A percentile compares a stretch with the other conserved stretches of the same genome.
Evolutionary conservation across 1,140 invertebrate genomes (phyloP).

Genomic region (Drosophila melanica): DNA sequence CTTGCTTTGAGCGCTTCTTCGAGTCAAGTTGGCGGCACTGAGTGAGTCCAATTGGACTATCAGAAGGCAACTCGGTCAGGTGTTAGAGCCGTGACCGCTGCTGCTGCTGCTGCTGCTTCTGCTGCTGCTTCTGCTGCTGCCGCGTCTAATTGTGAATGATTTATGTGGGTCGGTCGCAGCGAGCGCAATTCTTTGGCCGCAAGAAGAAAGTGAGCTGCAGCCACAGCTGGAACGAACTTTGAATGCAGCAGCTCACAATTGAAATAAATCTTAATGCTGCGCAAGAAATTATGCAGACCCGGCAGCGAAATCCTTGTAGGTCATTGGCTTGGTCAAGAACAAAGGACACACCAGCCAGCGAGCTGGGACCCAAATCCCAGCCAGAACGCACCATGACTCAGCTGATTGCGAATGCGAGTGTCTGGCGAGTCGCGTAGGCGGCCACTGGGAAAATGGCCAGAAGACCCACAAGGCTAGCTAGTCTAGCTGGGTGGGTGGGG

Average conservation of each 20-base stretch:
- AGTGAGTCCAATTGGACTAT: conserved; percentile 10
- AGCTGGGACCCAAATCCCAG: not conserved
- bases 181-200: conserved; percentile 38
- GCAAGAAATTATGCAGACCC: conserved; percentile 15
- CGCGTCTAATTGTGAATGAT: conserved; percentile 80
- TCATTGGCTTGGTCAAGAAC: conserved; percentile 65
- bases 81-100: conserved; percentile 47
- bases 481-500: not conserved
- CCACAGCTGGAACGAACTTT: conserved; percentile 12
- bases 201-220: conserved; percentile 57
- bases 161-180: conserved; percentile 74
- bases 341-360: conserved; percentile 12
- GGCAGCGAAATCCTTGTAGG: conserved; percentile 44
- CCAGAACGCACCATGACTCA: conserved; percentile 30
- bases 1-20: conserved; percentile 9
- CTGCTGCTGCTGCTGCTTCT: conserved; percentile 38
- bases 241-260: conserved; percentile 44
- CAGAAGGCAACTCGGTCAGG: conserved; percentile 41
- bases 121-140: conserved; percentile 57
- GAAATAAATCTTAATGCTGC: conserved; percentile 60
- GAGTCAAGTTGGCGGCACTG: conserved; percentile 1
- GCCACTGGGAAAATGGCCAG: conserved; percentile 12
- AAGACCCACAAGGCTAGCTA: not conserved
- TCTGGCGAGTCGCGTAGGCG: conserved; percentile 33
- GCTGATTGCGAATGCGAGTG: conserved; percentile 34